Evolutionary conservation across 2,113 vertebrate species (phyloP).

Genomic region (Podarcis muralis): DNA sequence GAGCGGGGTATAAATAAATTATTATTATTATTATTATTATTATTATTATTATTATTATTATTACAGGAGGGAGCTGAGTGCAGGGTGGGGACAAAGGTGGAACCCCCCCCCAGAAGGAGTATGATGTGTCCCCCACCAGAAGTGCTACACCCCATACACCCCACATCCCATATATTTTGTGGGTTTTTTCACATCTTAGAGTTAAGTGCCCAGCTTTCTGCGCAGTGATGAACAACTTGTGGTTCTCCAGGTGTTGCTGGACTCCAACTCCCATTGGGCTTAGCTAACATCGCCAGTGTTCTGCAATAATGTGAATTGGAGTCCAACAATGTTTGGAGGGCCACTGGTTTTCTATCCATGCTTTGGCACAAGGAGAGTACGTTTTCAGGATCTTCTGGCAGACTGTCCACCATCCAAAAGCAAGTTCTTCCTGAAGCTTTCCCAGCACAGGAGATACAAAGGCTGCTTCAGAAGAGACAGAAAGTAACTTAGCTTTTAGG

Average conservation of each 20-base stretch:
- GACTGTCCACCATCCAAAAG: not conserved
- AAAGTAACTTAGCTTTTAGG: constrained; percentile 36
- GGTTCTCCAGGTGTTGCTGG: not conserved
- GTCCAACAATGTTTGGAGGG: too few relatives aligned
- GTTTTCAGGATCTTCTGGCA: not conserved
- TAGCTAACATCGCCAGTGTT: not conserved
- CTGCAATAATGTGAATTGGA: not conserved
- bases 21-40: too few relatives aligned
- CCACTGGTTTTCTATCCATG: too few relatives aligned
- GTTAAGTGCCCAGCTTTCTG: not conserved
- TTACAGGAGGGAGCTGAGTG: too few relatives aligned
- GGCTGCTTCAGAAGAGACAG: constrained; percentile 15
- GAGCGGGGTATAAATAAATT: too few relatives aligned
- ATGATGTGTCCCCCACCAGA: too few relatives aligned
- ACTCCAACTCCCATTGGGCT: not conserved
- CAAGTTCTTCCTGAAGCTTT: not conserved
- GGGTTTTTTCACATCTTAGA: too few relatives aligned
- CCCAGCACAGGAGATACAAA: not conserved
- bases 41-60: too few relatives aligned
- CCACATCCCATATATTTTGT: too few relatives aligned
- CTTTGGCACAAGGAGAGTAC: not conserved
- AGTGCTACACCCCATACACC: too few relatives aligned
- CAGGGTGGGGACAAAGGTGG: too few relatives aligned
- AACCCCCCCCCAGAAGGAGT: too few relatives aligned
- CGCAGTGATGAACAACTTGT: not conserved